Evolutionary conservation across 2,797 vertebrate genomes (phyloP), one percentile per base, ranked within the genome.

Genomic region (Anabacerthia variegaticeps): DNA sequence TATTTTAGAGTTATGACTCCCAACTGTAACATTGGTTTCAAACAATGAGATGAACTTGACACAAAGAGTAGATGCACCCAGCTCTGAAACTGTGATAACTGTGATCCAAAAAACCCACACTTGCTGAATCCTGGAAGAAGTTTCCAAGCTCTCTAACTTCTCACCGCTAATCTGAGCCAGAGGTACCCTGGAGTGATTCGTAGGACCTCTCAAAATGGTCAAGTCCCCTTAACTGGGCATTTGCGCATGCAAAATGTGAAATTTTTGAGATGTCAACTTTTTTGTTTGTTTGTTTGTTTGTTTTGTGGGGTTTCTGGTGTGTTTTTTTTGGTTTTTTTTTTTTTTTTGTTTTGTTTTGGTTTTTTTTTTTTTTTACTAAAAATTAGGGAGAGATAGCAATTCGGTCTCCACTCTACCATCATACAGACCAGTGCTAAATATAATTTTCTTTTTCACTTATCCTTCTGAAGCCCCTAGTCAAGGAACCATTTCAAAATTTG

Each of bases 211-310:
- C 37, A 68, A 85, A 78, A 82, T 19, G 6, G 9, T 39, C 24
- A 18, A 4, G 7, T 37, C 6, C 4, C 2, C 4, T 49, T 17
- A 65, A 2, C 4, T 26, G 10, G 20, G 12, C 7, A 51, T 74
- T 62, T 62, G 3, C 6, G 13, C 14, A 43, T 77, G 3, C 7
- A 22, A 46, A 46, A 46, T 46, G 44, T 46, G 44, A 21, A 46
- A 46, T 22, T 46, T 46, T 46, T 46, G 24, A 59, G 12, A 7
- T 34, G 3, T 7, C 19, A 41, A 9, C 2, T 49, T 6, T 22
- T 62, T 76, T n/a, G 6, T 41, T 6, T 7, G 30, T 37, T 37
- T 37, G 37, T 10, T 32, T 14, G 6, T 2, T 15, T 20, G 43
- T 44, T 46, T 46, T 46, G 44, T 22, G 19, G 43, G 19, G 19